These are phyloP conservation scores for Zaprionus bogoriensis DNA, from an alignment of 2,888 invertebrate species.

Conservation along the genomic window DNA sequence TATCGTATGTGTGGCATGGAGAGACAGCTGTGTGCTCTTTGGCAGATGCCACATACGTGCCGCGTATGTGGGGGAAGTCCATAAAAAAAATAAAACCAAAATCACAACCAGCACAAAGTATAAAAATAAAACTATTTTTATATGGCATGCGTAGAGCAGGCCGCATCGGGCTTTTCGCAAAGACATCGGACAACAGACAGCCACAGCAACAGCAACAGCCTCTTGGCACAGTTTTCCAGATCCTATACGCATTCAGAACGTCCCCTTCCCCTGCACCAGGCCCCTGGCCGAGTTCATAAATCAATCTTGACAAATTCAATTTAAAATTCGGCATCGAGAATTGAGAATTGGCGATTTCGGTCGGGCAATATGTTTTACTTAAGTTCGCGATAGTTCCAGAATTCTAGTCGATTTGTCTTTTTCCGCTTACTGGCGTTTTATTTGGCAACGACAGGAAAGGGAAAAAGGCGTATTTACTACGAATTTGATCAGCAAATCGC, in stretches of 20 bases:
- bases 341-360: too few species aligned
- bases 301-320: slow-evolving; percentile 70
- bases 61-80: slow-evolving; percentile 75
- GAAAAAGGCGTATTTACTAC: slow-evolving; percentile 83
- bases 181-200: too few species aligned
- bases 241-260: background rate
- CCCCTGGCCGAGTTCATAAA: slow-evolving; percentile 63
- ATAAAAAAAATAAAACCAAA: slow-evolving; percentile 59
- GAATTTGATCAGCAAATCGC: slow-evolving; percentile 61
- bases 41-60: slow-evolving; percentile 68
- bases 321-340: slow-evolving; percentile 53
- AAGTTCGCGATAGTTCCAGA: slow-evolving; percentile 7
- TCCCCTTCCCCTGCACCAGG: slow-evolving; percentile 13
- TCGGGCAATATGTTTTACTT: slow-evolving; percentile 47
- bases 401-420: slow-evolving; percentile 83
- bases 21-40: slow-evolving; percentile 70
- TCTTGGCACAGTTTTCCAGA: slow-evolving; percentile 74
- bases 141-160: slow-evolving; percentile 54
- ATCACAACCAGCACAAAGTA: slow-evolving; percentile 74
- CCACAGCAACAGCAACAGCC: slow-evolving; percentile 15
- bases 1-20: slow-evolving; percentile 35
- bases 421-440: slow-evolving; percentile 84
- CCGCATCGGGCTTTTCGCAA: slow-evolving; percentile 12
- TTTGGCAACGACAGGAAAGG: slow-evolving; percentile 83
- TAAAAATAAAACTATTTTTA: slow-evolving; percentile 74